These are phyloP conservation scores for Melanotaenia parkinsoni DNA, from an alignment of 2,797 vertebrate species.

Conservation along the genomic window DNA sequence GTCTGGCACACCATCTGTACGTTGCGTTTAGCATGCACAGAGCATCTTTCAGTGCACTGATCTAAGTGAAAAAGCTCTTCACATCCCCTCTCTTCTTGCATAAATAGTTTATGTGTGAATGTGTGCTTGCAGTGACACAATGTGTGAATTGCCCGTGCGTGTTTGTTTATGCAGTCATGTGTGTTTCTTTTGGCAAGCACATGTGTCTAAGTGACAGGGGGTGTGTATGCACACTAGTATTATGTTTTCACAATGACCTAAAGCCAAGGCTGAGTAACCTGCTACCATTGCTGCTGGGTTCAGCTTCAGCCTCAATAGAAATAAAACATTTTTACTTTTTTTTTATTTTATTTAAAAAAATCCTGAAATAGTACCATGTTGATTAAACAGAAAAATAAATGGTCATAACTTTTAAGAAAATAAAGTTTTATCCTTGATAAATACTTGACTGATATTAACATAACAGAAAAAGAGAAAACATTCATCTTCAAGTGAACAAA, in stretches of 20 bases:
- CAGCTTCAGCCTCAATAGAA: constrained; percentile 17
- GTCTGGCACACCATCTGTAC: constrained; percentile 49
- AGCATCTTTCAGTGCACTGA: constrained; percentile 52
- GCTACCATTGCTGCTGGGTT: constrained; percentile 41
- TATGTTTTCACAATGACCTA: constrained; percentile 50
- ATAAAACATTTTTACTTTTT: constrained; percentile 9
- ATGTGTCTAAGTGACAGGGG: constrained; percentile 35
- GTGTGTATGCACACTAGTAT: constrained; percentile 26
- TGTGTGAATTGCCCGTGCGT: constrained; percentile 32
- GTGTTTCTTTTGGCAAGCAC: constrained; percentile 32
- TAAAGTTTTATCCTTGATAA: constrained; percentile 40
- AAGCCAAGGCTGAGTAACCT: constrained; percentile 56
- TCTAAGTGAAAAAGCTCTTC: constrained; percentile 54
- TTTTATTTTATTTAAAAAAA: constrained; percentile 1
- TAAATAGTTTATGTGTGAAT: constrained; percentile 69
- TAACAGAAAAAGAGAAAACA: constrained; percentile 35
- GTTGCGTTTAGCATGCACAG: constrained; percentile 36
- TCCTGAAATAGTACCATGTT: constrained; percentile 35
- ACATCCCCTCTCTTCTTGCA: constrained; percentile 43
- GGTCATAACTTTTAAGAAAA: constrained; percentile 35
- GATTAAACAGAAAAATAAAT: constrained; percentile 10
- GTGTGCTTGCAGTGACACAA: constrained; percentile 14
- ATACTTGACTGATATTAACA: constrained; percentile 59
- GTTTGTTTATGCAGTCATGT: constrained; percentile 50
- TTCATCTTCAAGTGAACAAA: constrained; percentile 60